Conservation (phyloP, 2,113 vertebrate species). For the Cromileptes altivelis region DNA sequence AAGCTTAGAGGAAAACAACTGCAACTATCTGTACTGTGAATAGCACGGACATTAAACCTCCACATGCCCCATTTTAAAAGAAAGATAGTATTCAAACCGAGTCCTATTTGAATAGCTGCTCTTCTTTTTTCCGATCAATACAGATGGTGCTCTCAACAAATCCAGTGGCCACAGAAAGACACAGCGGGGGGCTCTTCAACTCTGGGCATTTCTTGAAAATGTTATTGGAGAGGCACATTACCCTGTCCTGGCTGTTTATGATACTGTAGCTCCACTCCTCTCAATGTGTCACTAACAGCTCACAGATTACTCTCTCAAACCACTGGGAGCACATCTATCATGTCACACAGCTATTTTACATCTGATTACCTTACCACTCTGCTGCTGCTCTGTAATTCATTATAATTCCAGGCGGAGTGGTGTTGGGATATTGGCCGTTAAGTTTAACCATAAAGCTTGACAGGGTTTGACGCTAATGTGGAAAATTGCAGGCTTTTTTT, state of each 20-base stretch:
- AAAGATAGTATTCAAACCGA: constrained; percentile 43
- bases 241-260: constrained; percentile 22
- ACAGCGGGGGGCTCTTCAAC: constrained; percentile 31
- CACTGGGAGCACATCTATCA: neutral
- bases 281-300: constrained; percentile 25
- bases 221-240: constrained; percentile 20
- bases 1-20: constrained; percentile 45
- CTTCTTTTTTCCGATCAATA: constrained; percentile 73
- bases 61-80: constrained; percentile 19
- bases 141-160: constrained; percentile 42
- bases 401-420: constrained; percentile 5
- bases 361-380: neutral
- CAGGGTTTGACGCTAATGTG: constrained; percentile 1
- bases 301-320: constrained; percentile 9
- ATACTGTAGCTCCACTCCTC: constrained; percentile 6
- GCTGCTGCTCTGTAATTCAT: constrained; percentile 17
- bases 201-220: constrained; percentile 40
- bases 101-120: constrained; percentile 49
- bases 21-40: constrained; percentile 39
- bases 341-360: constrained; percentile 28
- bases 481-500: constrained; percentile 22
- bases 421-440: constrained; percentile 14
- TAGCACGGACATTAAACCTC: constrained; percentile 22
- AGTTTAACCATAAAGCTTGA: constrained; percentile 15
- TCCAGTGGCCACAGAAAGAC: constrained; percentile 47